Evolutionary conservation across 1,140 invertebrate species (phyloP), one percentile per base, ranked within the genome.

Genomic region (Muscidifurax raptorellus): DNA sequence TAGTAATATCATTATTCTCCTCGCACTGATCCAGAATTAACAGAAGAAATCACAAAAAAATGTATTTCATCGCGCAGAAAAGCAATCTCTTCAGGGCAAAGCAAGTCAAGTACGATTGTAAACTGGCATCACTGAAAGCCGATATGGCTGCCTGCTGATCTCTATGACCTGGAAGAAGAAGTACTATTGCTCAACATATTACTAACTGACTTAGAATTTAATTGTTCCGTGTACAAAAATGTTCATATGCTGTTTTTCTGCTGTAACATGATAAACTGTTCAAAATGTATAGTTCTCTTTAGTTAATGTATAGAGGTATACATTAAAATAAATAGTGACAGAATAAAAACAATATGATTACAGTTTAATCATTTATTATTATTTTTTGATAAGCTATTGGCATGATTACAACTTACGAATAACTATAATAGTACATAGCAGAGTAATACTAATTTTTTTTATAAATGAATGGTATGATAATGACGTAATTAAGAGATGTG

Each of bases 391-490:
- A 78, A 79, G 75, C 72, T 85, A 85, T 82, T 82, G 74, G 84
- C 84, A 82, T 85, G 84, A 82, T 82, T 85, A 85, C 80, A 85
- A 85, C 80, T 85, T 82, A 85, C 80, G 79, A 85, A 85, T 81
- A 78, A 82, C 71, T 82, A 82, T 78, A 79, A 85, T 82, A 82
- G 40, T 85, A 85, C 72, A 84, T 80, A 81, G 72, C 30, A 81
- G 84, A 81, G 84, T 82, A 85, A 82, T 85, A 85, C 80, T 85
- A 85, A 85, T 82, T 82, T 76, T 81, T 80, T 85, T 44, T 72
- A 72, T 82, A 85, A 81, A 84, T 76, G 66, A 85, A 77, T 81
- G 74, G 74, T 81, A 81, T 40, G 64, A 78, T 82, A 75, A 82
- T 80, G 77, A 83, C 28, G 59, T 74, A 84, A 79, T 78, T 72